These are phyloP conservation scores for Drosophila bunnanda DNA, from an alignment of 2,888 invertebrate genomes.

Conservation along the genomic window DNA sequence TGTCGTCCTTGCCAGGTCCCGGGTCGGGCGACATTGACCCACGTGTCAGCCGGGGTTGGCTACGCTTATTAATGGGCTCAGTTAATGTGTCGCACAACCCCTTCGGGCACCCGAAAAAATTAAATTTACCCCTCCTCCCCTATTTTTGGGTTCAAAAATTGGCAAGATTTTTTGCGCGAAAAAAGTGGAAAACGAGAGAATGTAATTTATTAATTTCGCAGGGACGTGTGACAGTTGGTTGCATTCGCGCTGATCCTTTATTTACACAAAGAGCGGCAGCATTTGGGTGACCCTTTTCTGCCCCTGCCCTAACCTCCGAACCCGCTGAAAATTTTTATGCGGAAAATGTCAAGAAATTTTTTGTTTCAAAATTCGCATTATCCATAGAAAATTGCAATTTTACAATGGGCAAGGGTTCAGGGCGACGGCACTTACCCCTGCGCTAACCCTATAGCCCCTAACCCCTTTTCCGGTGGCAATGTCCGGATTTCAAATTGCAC, in stretches of 20 bases:
- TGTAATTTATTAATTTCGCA: constrained; percentile 75
- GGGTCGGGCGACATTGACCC: constrained; percentile 71
- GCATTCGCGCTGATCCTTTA: constrained; percentile 69
- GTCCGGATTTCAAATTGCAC: constrained; percentile 25
- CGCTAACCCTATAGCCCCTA: constrained; percentile 37
- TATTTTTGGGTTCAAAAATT: constrained; percentile 72
- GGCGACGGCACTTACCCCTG: constrained; percentile 37
- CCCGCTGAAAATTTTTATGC: constrained; percentile 55
- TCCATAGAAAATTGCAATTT: constrained; percentile 65
- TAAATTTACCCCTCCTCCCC: constrained; percentile 44
- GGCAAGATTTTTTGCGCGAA: constrained; percentile 59
- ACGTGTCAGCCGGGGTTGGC: constrained; percentile 78
- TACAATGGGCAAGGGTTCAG: constrained; percentile 61
- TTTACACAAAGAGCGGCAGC: constrained; percentile 73
- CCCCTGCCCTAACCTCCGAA: constrained; percentile 50
- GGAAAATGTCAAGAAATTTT: constrained; percentile 66
- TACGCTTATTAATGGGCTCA: constrained; percentile 83
- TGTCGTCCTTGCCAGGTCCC: constrained; percentile 49
- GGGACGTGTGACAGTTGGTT: constrained; percentile 71
- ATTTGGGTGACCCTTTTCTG: constrained; percentile 72
- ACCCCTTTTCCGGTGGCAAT: constrained; percentile 35
- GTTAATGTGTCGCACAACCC: constrained; percentile 81
- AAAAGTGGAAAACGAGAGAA: constrained; percentile 42
- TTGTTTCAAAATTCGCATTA: constrained; percentile 74
- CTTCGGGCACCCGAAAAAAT: constrained; percentile 65